Conservation (phyloP, 2,113 vertebrate genomes). For the Oceanodroma tethys region DNA sequence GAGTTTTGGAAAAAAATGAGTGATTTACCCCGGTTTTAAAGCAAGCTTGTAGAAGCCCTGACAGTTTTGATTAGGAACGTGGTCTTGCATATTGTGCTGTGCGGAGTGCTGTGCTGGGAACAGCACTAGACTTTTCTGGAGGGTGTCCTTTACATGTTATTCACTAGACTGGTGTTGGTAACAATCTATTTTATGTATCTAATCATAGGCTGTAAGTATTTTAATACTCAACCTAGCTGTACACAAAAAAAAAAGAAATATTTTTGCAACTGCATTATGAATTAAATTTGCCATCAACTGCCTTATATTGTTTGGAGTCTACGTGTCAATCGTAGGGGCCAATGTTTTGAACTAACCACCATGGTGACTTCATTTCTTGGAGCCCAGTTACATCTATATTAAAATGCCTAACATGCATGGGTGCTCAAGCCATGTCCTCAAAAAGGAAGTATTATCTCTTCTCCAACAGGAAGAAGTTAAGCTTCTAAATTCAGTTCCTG, state of each 20-base stretch:
- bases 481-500: neutral
- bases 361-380: neutral
- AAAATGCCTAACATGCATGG: neutral
- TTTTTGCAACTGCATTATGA: neutral
- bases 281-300: neutral
- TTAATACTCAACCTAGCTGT: neutral
- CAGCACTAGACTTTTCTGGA: neutral
- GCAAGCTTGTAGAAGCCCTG: neutral
- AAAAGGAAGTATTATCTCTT: neutral
- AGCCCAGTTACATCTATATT: neutral
- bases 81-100: neutral
- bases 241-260: neutral
- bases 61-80: neutral
- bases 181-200: neutral
- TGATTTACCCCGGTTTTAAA: neutral
- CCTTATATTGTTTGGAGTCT: neutral
- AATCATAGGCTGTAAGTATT: neutral
- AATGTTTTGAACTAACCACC: neutral
- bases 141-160: neutral
- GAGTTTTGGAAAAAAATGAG: neutral
- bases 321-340: accelerated
- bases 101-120: neutral
- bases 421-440: neutral
- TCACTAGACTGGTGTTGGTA: neutral
- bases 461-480: neutral